phyloP scores from a whole-genome alignment of 2,888 invertebrate genomes.

The Philhelius pedissequus region DNA sequence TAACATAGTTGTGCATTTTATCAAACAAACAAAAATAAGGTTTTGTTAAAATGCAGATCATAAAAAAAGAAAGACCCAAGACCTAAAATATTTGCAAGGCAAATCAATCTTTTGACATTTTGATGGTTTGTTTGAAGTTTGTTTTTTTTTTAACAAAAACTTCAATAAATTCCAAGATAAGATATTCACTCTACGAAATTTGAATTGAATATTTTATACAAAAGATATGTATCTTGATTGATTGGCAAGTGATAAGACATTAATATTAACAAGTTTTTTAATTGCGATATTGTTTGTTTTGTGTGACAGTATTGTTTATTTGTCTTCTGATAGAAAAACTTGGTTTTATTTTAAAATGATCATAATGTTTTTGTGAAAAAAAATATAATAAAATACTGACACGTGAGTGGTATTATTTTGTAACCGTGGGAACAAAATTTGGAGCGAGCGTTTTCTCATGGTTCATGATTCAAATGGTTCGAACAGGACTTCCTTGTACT shows the following conservation, averaged over 20 bases:
- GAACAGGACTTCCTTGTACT: too few relatives aligned
- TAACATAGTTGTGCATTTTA: neutral
- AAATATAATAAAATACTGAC: neutral
- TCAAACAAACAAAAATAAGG: neutral
- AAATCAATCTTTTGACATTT: slow-evolving; percentile 9
- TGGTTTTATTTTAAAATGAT: neutral
- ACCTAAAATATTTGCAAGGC: slow-evolving; percentile 7
- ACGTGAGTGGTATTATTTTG: neutral
- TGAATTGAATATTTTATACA: neutral
- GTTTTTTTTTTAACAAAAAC: neutral
- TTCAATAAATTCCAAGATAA: neutral
- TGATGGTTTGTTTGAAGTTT: neutral
- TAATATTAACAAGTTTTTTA: neutral
- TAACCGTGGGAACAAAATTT: neutral
- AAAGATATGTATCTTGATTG: slow-evolving; percentile 4
- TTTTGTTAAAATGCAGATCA: slow-evolving; percentile 2
- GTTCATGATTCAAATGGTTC: too few relatives aligned
- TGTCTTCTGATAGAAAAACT: neutral
- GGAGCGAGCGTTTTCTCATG: neutral
- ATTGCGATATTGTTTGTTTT: neutral
- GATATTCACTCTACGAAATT: slow-evolving; percentile 4
- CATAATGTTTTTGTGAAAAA: neutral
- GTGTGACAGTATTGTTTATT: neutral
- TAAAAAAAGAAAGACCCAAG: neutral
- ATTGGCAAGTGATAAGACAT: neutral